These are phyloP conservation scores for Scaptodrosophila latifasciaeformis DNA, from an alignment of 2,888 invertebrate genomes.

Conservation along the genomic window DNA sequence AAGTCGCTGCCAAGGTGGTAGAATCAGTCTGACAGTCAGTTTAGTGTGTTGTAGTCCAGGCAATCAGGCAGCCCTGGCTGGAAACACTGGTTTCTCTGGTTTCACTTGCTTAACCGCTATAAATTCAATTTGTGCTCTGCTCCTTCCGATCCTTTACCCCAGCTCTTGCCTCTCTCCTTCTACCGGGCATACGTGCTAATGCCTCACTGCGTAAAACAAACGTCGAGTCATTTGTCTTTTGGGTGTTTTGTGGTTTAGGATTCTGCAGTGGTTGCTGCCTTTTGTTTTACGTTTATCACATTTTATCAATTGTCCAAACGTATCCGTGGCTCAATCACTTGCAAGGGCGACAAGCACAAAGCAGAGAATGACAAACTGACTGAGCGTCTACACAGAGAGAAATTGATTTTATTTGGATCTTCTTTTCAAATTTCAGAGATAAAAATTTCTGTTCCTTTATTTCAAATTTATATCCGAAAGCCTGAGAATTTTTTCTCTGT, in stretches of 20 bases:
- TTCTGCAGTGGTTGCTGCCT: slow-evolving; percentile 3
- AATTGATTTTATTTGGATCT: no score
- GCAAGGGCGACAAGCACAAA: slow-evolving; percentile 6
- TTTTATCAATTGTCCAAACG: slow-evolving; percentile 64
- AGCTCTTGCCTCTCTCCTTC: neutral
- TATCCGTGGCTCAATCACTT: slow-evolving; percentile 60
- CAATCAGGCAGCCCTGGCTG: no score
- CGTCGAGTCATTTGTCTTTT: slow-evolving; percentile 58
- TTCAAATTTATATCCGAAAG: no score
- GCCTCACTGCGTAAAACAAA: slow-evolving; percentile 33
- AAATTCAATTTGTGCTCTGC: slow-evolving; percentile 55
- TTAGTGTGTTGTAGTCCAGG: no score
- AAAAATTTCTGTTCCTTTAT: no score
- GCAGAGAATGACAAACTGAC: neutral
- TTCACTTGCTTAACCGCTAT: slow-evolving; percentile 34
- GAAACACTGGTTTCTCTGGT: neutral
- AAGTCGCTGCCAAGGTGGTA: slow-evolving; percentile 15
- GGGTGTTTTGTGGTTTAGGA: slow-evolving; percentile 4
- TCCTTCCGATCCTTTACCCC: neutral
- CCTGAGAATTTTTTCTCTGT: no score
- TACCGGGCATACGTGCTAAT: slow-evolving; percentile 37
- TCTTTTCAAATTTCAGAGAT: no score
- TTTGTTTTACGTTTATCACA: slow-evolving; percentile 51
- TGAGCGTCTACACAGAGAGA: no score
- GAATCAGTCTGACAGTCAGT: slow-evolving; percentile 25